Evolutionary conservation across 2,888 invertebrate genomes (phyloP).

Genomic region (Acrobasis consociella): DNA sequence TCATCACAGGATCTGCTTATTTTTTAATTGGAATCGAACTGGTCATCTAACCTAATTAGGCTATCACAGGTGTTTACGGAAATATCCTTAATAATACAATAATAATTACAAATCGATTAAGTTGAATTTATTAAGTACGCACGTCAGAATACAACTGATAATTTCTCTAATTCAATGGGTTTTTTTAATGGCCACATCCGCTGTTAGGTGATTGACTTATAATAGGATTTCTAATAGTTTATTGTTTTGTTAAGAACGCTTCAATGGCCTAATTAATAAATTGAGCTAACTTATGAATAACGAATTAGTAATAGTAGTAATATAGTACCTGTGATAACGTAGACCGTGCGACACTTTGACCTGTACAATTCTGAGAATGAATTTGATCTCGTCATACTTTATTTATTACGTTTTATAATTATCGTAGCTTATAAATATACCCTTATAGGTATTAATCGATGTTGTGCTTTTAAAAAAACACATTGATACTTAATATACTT

Average conservation of each 20-base stretch:
- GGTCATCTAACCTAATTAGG: background rate
- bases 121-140: background rate
- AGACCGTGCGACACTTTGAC: background rate
- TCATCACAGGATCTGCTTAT: too few species aligned
- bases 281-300: background rate
- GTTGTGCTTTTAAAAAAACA: too few species aligned
- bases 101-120: constrained; percentile 5
- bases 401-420: too few species aligned
- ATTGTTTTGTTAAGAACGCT: background rate
- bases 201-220: constrained; percentile 3
- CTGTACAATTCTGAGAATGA: too few species aligned
- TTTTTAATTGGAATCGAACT: too few species aligned
- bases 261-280: constrained; percentile 1
- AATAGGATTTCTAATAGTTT: constrained; percentile 4
- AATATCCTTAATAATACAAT: background rate
- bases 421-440: too few species aligned
- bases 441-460: too few species aligned
- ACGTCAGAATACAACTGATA: constrained; percentile 2
- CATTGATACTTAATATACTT: too few species aligned
- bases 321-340: background rate
- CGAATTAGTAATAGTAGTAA: too few species aligned
- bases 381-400: too few species aligned
- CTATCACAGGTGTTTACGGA: constrained; percentile 10
- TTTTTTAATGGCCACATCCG: constrained; percentile 9
- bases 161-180: constrained; percentile 4